Percentiles rank a stretch among this genome's conserved stretches.
phyloP scores from a whole-genome alignment of 2,888 invertebrate genomes.

The Euphydryas editha region DNA sequence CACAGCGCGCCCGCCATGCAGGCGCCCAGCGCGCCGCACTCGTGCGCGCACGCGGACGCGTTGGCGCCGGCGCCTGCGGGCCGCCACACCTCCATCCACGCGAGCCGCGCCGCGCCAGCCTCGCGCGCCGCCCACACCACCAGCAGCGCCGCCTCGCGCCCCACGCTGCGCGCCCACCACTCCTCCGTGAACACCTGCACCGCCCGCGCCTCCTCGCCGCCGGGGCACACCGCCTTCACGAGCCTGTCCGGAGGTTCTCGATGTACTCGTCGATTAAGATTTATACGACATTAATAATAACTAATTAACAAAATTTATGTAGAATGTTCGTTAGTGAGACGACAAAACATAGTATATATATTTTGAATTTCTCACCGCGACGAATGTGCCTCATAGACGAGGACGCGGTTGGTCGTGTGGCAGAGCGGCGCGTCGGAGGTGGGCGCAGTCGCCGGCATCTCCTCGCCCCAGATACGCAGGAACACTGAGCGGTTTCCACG shows the following conservation, averaged over 20 bases:
- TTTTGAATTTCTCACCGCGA: constrained; percentile 58
- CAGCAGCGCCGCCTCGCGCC: constrained; percentile 87
- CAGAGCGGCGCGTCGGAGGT: constrained; percentile 87
- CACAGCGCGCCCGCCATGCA: constrained; percentile 89
- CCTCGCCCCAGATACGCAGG: constrained; percentile 92
- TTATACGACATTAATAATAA: too few relatives aligned
- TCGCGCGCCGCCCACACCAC: constrained; percentile 94
- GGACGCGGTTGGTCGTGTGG: constrained; percentile 89
- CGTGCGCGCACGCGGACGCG: constrained; percentile 61
- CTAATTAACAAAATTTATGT: too few relatives aligned
- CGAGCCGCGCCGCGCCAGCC: constrained; percentile 89
- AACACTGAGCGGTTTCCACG: constrained; percentile 91
- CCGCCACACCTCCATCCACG: constrained; percentile 90
- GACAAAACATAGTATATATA: background rate
- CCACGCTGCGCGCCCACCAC: constrained; percentile 81
- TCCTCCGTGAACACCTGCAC: constrained; percentile 92
- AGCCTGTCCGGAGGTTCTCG: constrained; percentile 57
- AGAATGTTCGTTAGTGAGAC: too few relatives aligned
- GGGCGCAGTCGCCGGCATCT: constrained; percentile 86
- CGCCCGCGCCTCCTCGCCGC: constrained; percentile 85
- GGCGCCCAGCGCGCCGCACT: constrained; percentile 89
- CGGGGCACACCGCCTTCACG: constrained; percentile 89
- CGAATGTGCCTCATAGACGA: constrained; percentile 91
- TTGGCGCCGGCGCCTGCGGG: constrained; percentile 77
- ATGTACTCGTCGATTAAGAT: background rate